Evolutionary conservation across 2,888 invertebrate genomes (phyloP).

Genomic region (Horisme vitalbata): DNA sequence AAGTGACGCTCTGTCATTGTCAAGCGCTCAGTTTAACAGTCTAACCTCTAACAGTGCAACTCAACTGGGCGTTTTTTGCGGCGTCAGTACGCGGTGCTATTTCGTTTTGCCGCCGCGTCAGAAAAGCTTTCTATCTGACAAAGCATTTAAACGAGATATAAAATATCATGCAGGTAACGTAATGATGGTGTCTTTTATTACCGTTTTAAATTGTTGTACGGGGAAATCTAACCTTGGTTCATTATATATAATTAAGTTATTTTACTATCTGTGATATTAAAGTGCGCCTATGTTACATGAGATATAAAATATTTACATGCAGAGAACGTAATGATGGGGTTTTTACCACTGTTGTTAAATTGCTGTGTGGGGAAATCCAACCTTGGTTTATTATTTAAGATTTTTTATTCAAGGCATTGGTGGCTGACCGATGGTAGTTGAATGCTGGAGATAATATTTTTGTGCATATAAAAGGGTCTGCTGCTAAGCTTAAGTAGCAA

Average conservation of each 20-base stretch:
- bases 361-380: neutral
- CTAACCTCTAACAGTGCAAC: no score
- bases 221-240: conserved; percentile 1
- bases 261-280: conserved; percentile 10
- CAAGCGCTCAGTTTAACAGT: no score
- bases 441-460: no score
- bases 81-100: no score
- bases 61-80: no score
- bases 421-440: no score
- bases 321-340: conserved; percentile 9
- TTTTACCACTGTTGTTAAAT: neutral
- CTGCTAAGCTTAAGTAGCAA: no score
- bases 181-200: conserved; percentile 4
- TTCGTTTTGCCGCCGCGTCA: no score
- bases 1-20: no score
- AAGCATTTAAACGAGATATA: conserved; percentile 16
- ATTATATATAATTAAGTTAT: neutral
- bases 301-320: conserved; percentile 22
- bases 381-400: neutral
- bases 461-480: no score
- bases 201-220: neutral
- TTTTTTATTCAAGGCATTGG: no score
- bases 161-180: conserved; percentile 17
- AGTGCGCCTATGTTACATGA: conserved; percentile 19
- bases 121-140: no score